Conservation (phyloP, 2,797 vertebrate genomes). For the Argyrosomus regius region DNA sequence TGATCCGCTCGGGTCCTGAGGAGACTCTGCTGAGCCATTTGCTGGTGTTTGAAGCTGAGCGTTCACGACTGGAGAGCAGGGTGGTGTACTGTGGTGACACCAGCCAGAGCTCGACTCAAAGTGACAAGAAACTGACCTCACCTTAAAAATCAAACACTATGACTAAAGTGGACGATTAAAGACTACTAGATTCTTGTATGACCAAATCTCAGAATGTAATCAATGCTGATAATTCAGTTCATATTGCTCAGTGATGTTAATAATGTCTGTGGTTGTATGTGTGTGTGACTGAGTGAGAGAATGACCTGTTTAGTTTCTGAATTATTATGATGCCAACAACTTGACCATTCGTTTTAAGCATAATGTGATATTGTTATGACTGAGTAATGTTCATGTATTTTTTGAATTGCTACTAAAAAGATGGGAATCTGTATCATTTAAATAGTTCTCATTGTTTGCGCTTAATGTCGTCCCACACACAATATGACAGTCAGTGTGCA, state of each 20-base stretch:
- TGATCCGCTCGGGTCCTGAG: constrained; percentile 84
- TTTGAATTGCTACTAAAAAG: constrained; percentile 1
- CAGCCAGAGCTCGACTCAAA: neutral
- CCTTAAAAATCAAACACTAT: neutral
- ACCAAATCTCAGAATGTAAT: neutral
- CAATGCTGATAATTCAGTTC: neutral
- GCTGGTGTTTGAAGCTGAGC: constrained; percentile 90
- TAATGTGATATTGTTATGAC: neutral
- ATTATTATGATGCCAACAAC: neutral
- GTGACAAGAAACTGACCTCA: neutral
- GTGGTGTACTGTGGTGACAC: constrained; percentile 78
- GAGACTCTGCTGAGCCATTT: constrained; percentile 88
- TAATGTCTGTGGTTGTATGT: neutral
- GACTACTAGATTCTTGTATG: neutral
- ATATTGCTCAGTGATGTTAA: constrained; percentile 26
- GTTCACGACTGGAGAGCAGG: constrained; percentile 82
- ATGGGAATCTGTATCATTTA: neutral
- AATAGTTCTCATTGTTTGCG: neutral
- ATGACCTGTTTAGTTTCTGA: neutral
- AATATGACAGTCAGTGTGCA: neutral
- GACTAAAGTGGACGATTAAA: neutral
- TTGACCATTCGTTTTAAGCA: neutral
- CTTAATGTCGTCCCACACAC: neutral
- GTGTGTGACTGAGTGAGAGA: neutral
- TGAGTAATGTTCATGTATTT: neutral